phyloP scores from a whole-genome alignment of 2,888 invertebrate species.

The Eristalis arbustorum region DNA sequence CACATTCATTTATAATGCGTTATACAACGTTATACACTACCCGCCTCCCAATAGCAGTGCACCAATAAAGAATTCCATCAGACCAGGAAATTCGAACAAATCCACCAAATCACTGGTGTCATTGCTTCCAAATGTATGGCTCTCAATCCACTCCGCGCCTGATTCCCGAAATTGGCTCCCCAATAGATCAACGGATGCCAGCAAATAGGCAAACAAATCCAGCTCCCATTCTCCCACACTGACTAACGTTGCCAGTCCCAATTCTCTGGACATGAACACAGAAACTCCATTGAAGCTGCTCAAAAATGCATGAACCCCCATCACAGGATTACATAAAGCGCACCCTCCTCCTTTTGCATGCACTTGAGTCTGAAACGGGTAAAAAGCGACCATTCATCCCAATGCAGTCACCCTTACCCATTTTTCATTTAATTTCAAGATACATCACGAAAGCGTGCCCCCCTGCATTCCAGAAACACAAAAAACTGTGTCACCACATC shows the following conservation, averaged over 20 bases:
- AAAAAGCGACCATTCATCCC: background rate
- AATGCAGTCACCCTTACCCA: background rate
- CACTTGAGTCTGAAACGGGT: background rate
- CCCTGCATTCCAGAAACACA: conserved; percentile 1
- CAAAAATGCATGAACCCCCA: conserved; percentile 35
- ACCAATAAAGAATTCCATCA: background rate
- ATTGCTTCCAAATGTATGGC: background rate
- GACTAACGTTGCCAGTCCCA: background rate
- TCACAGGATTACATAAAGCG: background rate
- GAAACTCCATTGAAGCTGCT: conserved; percentile 21
- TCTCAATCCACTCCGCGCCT: background rate
- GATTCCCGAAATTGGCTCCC: background rate
- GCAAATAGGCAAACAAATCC: background rate
- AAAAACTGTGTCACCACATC: conserved; percentile 59
- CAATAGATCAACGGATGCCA: background rate
- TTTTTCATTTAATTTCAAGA: conserved; percentile 3
- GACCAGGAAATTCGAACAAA: background rate
- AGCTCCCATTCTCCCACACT: background rate
- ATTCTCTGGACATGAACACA: background rate
- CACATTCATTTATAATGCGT: background rate
- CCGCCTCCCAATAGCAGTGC: background rate
- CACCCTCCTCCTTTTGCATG: background rate
- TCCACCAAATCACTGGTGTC: background rate
- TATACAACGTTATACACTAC: background rate
- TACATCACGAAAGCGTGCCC: background rate